A percentile compares a stretch with the other conserved stretches of the same genome.
Evolutionary conservation across 2,113 vertebrate species (phyloP).

Genomic region (Carassius auratus): DNA sequence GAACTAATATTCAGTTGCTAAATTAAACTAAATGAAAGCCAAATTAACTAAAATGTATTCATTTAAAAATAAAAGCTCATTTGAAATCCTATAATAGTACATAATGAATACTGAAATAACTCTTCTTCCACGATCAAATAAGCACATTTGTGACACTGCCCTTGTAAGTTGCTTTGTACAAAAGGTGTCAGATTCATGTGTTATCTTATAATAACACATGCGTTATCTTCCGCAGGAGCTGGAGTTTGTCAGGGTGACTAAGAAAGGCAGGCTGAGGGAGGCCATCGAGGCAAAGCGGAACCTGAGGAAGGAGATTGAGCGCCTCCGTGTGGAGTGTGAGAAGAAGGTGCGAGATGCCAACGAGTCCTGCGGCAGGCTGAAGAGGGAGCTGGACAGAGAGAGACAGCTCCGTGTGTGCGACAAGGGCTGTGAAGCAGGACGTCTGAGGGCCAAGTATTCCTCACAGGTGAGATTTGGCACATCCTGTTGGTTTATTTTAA

Average conservation of each 20-base stretch:
- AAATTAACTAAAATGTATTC: too few species aligned
- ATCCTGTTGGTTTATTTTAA: background rate
- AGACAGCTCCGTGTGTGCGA: constrained; percentile 88
- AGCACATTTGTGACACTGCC: background rate
- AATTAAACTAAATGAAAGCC: background rate
- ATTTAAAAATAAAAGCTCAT: background rate
- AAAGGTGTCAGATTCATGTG: background rate
- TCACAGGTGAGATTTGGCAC: constrained; percentile 79
- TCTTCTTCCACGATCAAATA: background rate
- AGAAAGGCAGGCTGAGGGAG: constrained; percentile 93
- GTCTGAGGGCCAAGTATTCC: constrained; percentile 90
- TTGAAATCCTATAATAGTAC: background rate
- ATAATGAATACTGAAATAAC: background rate
- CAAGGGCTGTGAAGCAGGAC: constrained; percentile 90
- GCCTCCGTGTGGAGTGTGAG: constrained; percentile 88
- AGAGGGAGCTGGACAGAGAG: constrained; percentile 89
- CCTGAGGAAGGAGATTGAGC: constrained; percentile 93
- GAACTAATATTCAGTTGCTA: background rate
- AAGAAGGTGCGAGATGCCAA: constrained; percentile 93
- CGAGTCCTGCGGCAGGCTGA: constrained; percentile 86
- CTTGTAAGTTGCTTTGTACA: background rate
- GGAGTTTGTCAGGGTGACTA: constrained; percentile 92
- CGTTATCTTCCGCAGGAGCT: constrained; percentile 79
- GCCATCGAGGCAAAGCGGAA: constrained; percentile 93
- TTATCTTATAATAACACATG: background rate